phyloP scores from a whole-genome alignment of 2,797 vertebrate species.

The Anabas testudineus region DNA sequence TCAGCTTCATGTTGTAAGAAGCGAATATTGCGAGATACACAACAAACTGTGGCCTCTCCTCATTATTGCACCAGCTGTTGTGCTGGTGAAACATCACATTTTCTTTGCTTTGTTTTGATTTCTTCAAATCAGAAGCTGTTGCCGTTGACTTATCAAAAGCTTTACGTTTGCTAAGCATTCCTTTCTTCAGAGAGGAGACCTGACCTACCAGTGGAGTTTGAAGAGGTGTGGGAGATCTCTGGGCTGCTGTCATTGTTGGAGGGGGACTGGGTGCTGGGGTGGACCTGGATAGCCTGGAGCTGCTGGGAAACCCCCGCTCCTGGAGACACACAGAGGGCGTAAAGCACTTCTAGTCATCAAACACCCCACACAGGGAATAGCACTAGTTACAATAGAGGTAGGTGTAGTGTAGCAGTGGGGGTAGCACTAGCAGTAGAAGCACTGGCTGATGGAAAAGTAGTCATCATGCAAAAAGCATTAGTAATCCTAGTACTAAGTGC shows the following conservation, averaged over 20 bases:
- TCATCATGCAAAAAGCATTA: background rate
- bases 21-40: no score
- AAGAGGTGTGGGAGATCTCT: constrained; percentile 93
- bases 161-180: no score
- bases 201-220: constrained; percentile 91
- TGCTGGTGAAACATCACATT: no score
- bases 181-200: background rate
- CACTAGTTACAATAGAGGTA: background rate
- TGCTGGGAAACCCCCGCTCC: constrained; percentile 93
- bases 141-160: no score
- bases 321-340: constrained; percentile 69
- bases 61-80: no score
- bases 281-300: constrained; percentile 96
- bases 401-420: constrained; percentile 3
- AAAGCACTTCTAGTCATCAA: constrained; percentile 34
- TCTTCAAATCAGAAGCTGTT: no score
- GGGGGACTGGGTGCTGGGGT: constrained; percentile 89
- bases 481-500: constrained; percentile 11
- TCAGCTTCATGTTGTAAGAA: no score
- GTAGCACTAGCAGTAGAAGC: background rate
- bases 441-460: background rate
- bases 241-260: constrained; percentile 92
- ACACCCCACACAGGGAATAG: constrained; percentile 8
- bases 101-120: no score
- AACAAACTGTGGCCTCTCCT: no score